These are phyloP conservation scores for Narcine bancroftii DNA, from an alignment of 2,113 vertebrate species.

Conservation along the genomic window DNA sequence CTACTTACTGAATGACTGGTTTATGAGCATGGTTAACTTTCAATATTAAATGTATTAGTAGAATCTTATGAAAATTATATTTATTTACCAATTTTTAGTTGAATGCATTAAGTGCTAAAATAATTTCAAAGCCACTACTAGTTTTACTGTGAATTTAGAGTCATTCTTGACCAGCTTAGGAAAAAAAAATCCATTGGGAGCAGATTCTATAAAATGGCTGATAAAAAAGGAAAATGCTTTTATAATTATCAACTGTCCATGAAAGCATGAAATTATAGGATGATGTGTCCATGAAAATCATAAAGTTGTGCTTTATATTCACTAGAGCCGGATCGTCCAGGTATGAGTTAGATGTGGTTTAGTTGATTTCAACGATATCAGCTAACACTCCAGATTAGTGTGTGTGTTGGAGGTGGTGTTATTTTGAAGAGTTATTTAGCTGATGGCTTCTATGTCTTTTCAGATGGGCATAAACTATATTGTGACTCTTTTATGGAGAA, in stretches of 20 bases:
- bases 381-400: no score
- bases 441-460: no score
- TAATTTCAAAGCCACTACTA: constrained; percentile 10
- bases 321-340: background rate
- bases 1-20: background rate
- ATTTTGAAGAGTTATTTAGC: no score
- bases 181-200: background rate
- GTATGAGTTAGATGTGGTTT: background rate
- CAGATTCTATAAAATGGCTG: background rate
- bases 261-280: background rate
- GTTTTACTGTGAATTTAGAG: background rate
- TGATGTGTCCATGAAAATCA: background rate
- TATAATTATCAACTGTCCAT: background rate
- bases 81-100: background rate
- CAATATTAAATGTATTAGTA: background rate
- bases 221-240: background rate
- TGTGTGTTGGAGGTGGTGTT: no score
- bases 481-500: no score
- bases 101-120: background rate
- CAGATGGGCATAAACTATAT: no score
- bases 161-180: background rate
- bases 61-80: background rate
- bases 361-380: no score
- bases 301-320: background rate
- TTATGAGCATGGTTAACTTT: background rate